Conservation (phyloP, 2,113 vertebrate genomes). For the Myrmecophaga tridactyla region DNA sequence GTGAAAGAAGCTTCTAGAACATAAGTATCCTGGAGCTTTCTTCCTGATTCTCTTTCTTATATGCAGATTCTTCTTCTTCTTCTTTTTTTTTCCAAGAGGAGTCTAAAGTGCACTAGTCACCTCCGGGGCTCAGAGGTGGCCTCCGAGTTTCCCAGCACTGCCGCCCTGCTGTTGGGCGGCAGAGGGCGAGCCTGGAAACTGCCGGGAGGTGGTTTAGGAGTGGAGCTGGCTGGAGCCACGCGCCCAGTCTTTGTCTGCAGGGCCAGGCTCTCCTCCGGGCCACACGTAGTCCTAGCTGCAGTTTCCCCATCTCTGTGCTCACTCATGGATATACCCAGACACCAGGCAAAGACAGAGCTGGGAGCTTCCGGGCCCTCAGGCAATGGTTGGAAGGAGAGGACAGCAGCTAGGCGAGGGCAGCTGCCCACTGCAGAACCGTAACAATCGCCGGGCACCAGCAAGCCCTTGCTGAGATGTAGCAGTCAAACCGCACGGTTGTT, state of each 20-base stretch:
- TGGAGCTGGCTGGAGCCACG: background rate
- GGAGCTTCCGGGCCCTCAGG: background rate
- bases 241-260: background rate
- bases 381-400: background rate
- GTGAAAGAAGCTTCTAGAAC: background rate
- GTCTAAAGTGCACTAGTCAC: background rate
- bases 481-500: conserved; percentile 81
- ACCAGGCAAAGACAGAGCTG: background rate
- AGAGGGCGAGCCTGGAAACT: background rate
- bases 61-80: background rate
- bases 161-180: background rate
- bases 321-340: background rate
- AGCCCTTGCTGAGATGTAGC: conserved; percentile 82
- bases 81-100: background rate
- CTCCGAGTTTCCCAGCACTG: background rate
- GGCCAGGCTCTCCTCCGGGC: background rate
- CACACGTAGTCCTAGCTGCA: background rate
- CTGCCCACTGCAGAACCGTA: conserved; percentile 65
- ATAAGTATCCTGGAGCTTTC: background rate
- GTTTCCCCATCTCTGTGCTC: background rate
- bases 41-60: background rate
- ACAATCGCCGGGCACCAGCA: conserved; percentile 68
- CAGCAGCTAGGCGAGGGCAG: background rate
- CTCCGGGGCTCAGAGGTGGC: background rate
- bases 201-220: background rate